These are phyloP conservation scores for Erynnis tages DNA, from an alignment of 2,888 invertebrate genomes.

Conservation along the genomic window DNA sequence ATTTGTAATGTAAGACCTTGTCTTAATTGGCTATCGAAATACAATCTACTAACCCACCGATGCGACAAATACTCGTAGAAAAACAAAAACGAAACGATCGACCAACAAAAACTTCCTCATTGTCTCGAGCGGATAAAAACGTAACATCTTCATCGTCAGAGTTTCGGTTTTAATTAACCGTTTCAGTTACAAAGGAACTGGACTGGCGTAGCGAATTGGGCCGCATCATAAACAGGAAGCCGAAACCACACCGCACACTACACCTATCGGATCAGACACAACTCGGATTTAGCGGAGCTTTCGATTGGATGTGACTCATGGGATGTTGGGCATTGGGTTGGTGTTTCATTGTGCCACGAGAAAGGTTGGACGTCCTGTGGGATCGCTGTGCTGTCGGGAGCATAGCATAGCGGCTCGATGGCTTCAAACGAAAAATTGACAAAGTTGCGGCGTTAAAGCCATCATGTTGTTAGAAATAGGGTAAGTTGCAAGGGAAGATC, in stretches of 20 bases:
- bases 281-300: not conserved
- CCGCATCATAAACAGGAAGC: slow-evolving; percentile 14
- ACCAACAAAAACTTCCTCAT: too few species aligned
- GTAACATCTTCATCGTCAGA: not conserved
- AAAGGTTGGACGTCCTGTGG: too few species aligned
- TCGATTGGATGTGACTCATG: slow-evolving; percentile 10
- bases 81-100: not conserved
- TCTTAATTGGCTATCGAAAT: not conserved
- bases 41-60: not conserved
- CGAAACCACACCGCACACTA: slow-evolving; percentile 4
- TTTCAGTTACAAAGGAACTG: slow-evolving; percentile 14
- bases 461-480: too few species aligned
- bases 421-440: too few species aligned
- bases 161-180: slow-evolving; percentile 14
- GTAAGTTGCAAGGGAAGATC: too few species aligned
- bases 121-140: not conserved
- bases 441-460: too few species aligned
- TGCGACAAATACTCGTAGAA: not conserved
- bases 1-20: not conserved
- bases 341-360: too few species aligned
- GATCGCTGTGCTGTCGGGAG: too few species aligned
- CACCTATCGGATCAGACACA: too few species aligned
- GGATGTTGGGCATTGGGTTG: not conserved
- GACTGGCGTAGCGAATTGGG: slow-evolving; percentile 17
- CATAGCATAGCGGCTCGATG: too few species aligned